Base-by-base conservation (phyloP, 2,113 vertebrate species). In the Penelope pileata region DNA sequence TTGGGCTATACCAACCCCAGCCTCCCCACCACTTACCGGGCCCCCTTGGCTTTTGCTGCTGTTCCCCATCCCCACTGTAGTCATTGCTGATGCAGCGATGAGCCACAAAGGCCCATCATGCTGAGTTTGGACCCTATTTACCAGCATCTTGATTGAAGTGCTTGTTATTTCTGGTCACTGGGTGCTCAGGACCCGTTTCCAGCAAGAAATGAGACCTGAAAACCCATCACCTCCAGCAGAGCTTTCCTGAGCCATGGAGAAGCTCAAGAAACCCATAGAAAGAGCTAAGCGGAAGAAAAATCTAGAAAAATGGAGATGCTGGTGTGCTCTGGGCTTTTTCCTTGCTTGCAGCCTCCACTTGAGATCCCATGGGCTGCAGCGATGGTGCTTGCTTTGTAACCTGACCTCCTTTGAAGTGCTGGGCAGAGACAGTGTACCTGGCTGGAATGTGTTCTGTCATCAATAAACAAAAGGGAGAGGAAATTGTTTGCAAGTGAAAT, bases 401-500 rank as follows among this genome's bases (percentile, higher is more conserved):
- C 74, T 66, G 92, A 88, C 87, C 86, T 88, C 69, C 88, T 97
- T 97, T 97, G 95, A 97, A 97, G 95, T 86, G 17, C 27, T 48
- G 1, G 73, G 83, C 95, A 94, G 95, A 95, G 92, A 64, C 67
- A 73, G 77, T 95, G 94, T 91, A 91, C 91, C 91, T 93, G 77
- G 76, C 74, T 92, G 95, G 96, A 94, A 96, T 91, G 86, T 74
- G 89, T 95, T 92, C 89, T 94, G 97, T 94, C 96, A 96, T 97
- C 96, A 95, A 88, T 96, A 92, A 82, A 96, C 95, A 96, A 97
- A 96, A 96, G 94, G 96, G 90, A 97, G 95, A 97, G 97, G 97
- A 97, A 97, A 96, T 96, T 73, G 94, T 96, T 97, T 97, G 96
- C 95, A 97, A 96, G 95, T 94, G 92, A 95, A 96, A 97, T 96